These are phyloP conservation scores for Disparrhopalites patrizii DNA, from an alignment of 2,888 invertebrate genomes.

Conservation along the genomic window DNA sequence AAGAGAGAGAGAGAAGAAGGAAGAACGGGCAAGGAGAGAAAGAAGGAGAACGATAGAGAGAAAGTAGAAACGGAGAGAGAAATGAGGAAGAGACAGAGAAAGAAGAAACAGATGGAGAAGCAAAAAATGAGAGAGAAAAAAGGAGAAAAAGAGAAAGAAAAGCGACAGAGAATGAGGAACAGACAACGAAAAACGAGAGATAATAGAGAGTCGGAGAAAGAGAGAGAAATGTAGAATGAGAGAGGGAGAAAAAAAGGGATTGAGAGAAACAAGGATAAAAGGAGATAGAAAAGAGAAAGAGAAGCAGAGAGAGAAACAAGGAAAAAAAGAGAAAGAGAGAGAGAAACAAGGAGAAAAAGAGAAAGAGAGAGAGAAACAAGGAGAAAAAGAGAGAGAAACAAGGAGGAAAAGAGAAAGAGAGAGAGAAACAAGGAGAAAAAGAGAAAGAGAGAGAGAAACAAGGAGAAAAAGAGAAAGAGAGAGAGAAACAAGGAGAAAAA, in stretches of 20 bases:
- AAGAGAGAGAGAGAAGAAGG: neutral
- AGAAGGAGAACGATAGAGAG: neutral
- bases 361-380: neutral
- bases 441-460: constrained; percentile 5
- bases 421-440: neutral
- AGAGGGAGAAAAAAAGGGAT: neutral
- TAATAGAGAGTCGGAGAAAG: neutral
- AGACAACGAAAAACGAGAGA: neutral
- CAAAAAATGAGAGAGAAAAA: neutral
- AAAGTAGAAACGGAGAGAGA: neutral
- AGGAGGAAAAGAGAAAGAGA: neutral
- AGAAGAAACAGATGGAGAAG: neutral
- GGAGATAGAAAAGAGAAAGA: neutral
- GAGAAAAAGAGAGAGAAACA: constrained; percentile 3
- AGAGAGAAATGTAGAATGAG: neutral
- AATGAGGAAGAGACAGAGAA: neutral
- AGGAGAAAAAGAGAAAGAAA: constrained; percentile 3
- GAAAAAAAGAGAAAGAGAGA: neutral
- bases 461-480: neutral
- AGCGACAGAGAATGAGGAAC: neutral
- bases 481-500: neutral
- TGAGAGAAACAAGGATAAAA: no score
- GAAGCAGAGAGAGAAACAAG: neutral
- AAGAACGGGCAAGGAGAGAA: neutral
- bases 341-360: neutral